Base-by-base conservation (phyloP, 92 coral and sea anemone genomes). In the Porites divaricata region DNA sequence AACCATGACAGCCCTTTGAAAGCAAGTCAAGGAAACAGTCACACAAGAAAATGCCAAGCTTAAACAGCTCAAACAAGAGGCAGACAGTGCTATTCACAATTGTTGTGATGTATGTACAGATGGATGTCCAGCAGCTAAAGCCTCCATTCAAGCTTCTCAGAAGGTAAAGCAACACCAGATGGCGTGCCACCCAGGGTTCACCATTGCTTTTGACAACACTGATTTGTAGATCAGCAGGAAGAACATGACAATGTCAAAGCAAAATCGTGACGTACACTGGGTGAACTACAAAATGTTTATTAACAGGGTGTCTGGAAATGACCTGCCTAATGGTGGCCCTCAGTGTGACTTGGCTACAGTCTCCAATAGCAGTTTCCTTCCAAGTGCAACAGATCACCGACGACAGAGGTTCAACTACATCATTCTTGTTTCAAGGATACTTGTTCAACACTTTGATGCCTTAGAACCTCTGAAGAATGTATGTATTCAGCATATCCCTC, bases 261-360 rank as follows among this genome's bases (percentile, higher is more conserved):
- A 92, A 64, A 92, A 89, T 58, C n/a, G 57, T 2, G 93, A 92
- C 49, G 50, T 74, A 48, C 93, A 92, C 81, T 92, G 91, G 95
- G 95, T 92, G 6, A 92, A 89, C 67, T 93, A 92, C 24, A 48
- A 81, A 28, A 86, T 83, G 83, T 66, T 92, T 14, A 69, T 26
- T 49, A 86, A 89, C 64, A 76, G 95, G 70, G 93, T 92, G 12
- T 78, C 89, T 9, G 95, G 91, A 8, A 68, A 56, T 76, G 52
- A 12, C 14, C 75, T 92, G 66, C 50, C 81, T 68, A 23, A 74
- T 17, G 50, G 66, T 15, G 63, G 68, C 50, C 89, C 86, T 26
- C 76, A 23, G 70, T 54, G 77, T 68, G 88, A 84, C 75, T 25
- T 92, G n/a, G 10, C 72, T 6, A 79, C 21, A 76, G 81, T 88